Conservation (phyloP, 1,140 invertebrate genomes). For the Scaptomyza pallida region DNA sequence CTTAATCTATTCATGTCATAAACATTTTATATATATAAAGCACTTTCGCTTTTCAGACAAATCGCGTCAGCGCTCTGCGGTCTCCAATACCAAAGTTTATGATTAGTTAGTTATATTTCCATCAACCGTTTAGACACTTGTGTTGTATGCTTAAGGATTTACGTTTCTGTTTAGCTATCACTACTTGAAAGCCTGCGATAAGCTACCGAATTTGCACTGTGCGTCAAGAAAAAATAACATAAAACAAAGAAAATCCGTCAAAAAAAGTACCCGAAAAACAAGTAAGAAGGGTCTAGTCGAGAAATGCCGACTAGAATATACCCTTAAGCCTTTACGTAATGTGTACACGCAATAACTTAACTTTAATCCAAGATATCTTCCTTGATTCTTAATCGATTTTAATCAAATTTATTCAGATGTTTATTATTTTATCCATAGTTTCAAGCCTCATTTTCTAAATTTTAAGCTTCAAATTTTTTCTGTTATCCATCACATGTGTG, state of each 20-base stretch:
- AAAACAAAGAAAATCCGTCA: background rate
- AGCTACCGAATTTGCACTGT: slow-evolving; percentile 17
- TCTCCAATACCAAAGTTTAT: slow-evolving; percentile 44
- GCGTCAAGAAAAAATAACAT: slow-evolving; percentile 14
- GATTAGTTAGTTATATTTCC: slow-evolving; percentile 51
- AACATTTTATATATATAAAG: slow-evolving; percentile 6
- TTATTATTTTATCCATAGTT: no score
- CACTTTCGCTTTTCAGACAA: slow-evolving; percentile 24
- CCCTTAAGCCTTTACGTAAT: no score
- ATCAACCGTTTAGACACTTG: background rate
- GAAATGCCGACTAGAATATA: no score
- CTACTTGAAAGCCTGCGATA: slow-evolving; percentile 27
- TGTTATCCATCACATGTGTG: no score
- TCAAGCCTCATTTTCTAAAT: no score
- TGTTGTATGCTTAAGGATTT: slow-evolving; percentile 25
- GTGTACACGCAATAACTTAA: no score
- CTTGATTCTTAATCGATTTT: no score
- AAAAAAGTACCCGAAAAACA: background rate
- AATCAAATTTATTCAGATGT: no score
- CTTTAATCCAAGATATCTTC: no score
- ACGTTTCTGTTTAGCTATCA: slow-evolving; percentile 9
- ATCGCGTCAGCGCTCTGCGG: slow-evolving; percentile 67
- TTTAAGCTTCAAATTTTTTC: no score
- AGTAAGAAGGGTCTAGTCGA: no score
- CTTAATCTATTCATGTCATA: slow-evolving; percentile 12